These are phyloP conservation scores for Anisognathus igniventris DNA, from an alignment of 2,797 vertebrate species.

Conservation along the genomic window DNA sequence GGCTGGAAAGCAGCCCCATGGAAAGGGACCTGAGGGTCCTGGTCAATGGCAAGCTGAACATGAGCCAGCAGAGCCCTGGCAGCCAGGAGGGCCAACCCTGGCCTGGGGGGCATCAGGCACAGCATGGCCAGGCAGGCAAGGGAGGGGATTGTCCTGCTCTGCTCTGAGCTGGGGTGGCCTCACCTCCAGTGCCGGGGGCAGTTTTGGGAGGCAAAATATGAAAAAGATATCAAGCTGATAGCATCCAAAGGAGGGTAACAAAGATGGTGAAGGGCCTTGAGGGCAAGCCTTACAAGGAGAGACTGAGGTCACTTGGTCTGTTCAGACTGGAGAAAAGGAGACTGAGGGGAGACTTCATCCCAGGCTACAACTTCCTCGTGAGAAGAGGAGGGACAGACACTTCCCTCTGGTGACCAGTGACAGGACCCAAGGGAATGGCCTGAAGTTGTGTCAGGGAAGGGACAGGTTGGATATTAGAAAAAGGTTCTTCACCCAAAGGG, in stretches of 20 bases:
- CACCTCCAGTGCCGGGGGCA: not conserved
- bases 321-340: not conserved
- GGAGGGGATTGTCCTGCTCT: not conserved
- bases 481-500: not conserved
- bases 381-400: not conserved
- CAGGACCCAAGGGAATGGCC: not conserved
- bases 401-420: not conserved
- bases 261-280: not conserved
- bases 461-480: not conserved
- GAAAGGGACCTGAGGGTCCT: not conserved
- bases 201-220: fast-evolving
- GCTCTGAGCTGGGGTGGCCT: fast-evolving
- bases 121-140: fast-evolving
- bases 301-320: not conserved
- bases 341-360: not conserved
- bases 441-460: not conserved
- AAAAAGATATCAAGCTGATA: not conserved
- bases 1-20: not conserved
- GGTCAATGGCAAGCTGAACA: fast-evolving
- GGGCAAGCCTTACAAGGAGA: fast-evolving
- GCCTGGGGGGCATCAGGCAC: not conserved
- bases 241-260: not conserved
- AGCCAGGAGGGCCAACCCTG: fast-evolving
- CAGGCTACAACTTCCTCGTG: fast-evolving
- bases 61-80: not conserved